These are phyloP conservation scores for Protobothrops flavoviridis DNA, from an alignment of 2,113 vertebrate species.

Conservation along the genomic window DNA sequence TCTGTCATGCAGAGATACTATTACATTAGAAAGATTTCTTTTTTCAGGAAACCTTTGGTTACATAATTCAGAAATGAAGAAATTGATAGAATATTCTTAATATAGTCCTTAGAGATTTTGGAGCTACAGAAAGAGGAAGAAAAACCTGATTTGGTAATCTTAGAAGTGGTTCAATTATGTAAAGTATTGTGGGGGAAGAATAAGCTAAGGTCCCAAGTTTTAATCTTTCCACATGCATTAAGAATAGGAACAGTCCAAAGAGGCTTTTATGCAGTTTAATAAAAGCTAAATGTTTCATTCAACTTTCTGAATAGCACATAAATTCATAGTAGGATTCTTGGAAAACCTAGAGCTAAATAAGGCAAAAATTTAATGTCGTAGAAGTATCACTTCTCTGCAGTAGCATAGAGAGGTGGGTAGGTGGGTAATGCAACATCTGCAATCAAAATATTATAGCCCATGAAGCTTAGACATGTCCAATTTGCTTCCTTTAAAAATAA, in stretches of 20 bases:
- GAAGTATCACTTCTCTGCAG: background rate
- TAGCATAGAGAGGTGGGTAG: background rate
- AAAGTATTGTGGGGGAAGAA: background rate
- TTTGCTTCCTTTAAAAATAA: background rate
- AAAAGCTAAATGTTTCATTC: background rate
- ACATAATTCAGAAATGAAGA: background rate
- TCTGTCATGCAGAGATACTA: background rate
- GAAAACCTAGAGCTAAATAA: background rate
- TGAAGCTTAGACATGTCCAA: background rate
- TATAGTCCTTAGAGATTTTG: background rate
- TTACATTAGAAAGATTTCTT: background rate
- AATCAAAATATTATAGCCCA: background rate
- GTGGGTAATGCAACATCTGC: background rate
- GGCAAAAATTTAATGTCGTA: background rate
- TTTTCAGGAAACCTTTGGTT: background rate
- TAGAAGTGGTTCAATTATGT: background rate
- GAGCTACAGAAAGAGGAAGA: background rate
- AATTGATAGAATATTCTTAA: background rate
- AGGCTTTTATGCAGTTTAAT: background rate
- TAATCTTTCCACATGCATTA: background rate
- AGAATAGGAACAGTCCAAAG: background rate
- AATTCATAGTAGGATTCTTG: no score
- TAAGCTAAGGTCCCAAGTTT: background rate
- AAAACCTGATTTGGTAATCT: background rate
- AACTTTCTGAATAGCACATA: background rate